A percentile compares a stretch with the other conserved stretches of the same genome.
phyloP scores from a whole-genome alignment of 2,888 invertebrate genomes.

The Amblyjoppa fuscipennis region DNA sequence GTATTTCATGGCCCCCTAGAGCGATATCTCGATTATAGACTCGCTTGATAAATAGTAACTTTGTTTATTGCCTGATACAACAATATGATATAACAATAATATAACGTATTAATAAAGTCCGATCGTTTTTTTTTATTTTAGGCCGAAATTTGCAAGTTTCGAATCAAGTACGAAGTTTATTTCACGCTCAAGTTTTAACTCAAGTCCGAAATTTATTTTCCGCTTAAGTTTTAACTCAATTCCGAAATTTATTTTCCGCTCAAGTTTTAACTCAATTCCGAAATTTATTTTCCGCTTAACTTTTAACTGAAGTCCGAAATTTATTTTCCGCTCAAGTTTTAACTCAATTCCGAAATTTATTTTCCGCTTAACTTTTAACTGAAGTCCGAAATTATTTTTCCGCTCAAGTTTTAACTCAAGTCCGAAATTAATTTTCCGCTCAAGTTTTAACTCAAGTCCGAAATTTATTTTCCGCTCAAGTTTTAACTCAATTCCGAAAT shows the following conservation, averaged over 20 bases:
- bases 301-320: neutral
- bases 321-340: neutral
- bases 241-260: neutral
- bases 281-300: neutral
- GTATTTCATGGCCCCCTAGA: neutral
- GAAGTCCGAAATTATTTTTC: neutral
- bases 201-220: neutral
- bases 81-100: neutral
- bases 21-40: neutral
- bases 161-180: neutral
- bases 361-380: neutral
- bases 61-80: neutral
- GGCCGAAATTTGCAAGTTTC: too few species aligned
- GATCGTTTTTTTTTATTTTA: too few species aligned
- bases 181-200: neutral
- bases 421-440: neutral
- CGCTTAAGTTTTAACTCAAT: neutral
- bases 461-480: neutral
- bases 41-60: neutral
- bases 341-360: neutral
- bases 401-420: neutral
- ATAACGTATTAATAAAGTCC: too few species aligned
- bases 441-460: too few species aligned
- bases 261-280: neutral
- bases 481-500: neutral